Conservation (phyloP, 1,140 invertebrate species). For the Contarinia nasturtii region DNA sequence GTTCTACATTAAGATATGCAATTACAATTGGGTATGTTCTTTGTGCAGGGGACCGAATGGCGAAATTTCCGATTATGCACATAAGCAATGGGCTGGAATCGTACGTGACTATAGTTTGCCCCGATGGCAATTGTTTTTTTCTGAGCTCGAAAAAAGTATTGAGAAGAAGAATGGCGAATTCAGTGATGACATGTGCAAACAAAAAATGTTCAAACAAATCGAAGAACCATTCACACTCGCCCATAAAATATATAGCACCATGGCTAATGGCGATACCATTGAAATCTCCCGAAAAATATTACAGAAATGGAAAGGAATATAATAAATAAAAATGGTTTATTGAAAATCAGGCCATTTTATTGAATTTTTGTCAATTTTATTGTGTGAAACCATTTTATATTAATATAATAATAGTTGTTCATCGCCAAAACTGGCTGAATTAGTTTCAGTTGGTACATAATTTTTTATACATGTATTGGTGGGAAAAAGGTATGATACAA, state of each 20-base stretch:
- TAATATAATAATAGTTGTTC: too few relatives aligned
- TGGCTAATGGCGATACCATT: constrained; percentile 8
- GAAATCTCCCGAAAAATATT: not conserved
- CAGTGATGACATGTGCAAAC: constrained; percentile 27
- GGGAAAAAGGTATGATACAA: too few relatives aligned
- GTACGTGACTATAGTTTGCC: constrained; percentile 44
- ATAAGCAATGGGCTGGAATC: constrained; percentile 72
- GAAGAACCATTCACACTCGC: constrained; percentile 47
- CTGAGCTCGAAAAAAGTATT: constrained; percentile 29
- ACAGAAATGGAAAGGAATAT: too few relatives aligned
- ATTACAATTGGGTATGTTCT: too few relatives aligned
- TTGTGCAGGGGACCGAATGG: constrained; percentile 21
- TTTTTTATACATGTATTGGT: too few relatives aligned
- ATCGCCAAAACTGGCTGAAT: too few relatives aligned
- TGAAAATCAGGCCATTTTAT: too few relatives aligned
- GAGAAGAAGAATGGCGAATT: constrained; percentile 28
- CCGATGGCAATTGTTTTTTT: constrained; percentile 45
- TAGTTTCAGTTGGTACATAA: too few relatives aligned
- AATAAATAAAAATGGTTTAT: too few relatives aligned
- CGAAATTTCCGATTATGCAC: constrained; percentile 68
- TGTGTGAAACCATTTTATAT: too few relatives aligned
- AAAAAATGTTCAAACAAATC: constrained; percentile 36
- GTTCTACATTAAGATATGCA: too few relatives aligned
- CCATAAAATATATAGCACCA: constrained; percentile 14
- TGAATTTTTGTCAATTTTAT: too few relatives aligned